These are phyloP conservation scores for Aldabrachelys gigantea DNA, from an alignment of 2,113 vertebrate genomes.

Conservation along the genomic window DNA sequence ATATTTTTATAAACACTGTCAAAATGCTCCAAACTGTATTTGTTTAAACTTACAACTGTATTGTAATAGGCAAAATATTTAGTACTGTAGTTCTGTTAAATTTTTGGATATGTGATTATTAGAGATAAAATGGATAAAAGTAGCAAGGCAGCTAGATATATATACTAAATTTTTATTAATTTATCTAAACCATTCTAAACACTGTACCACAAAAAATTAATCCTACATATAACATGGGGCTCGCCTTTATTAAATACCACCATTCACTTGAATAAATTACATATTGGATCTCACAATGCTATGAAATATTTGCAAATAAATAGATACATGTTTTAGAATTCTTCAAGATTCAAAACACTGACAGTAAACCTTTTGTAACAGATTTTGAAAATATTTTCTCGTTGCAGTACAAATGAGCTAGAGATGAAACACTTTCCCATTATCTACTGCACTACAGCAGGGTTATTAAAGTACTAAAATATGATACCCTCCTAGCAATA, in stretches of 20 bases:
- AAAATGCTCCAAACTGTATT: background rate
- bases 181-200: background rate
- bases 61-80: background rate
- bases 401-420: background rate
- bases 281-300: background rate
- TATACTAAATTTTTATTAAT: background rate
- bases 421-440: background rate
- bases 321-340: background rate
- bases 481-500: background rate
- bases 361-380: too few relatives aligned
- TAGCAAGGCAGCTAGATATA: background rate
- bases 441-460: background rate
- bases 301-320: background rate
- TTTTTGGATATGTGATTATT: background rate
- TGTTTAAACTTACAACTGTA: background rate
- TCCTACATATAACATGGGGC: fast-evolving
- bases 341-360: background rate
- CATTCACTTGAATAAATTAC: background rate
- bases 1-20: background rate
- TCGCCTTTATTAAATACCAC: background rate
- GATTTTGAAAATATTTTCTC: background rate
- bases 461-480: background rate
- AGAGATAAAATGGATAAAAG: background rate
- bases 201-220: background rate
- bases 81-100: background rate